phyloP scores from a whole-genome alignment of 2,113 vertebrate species.

The Pelecanus crispus region DNA sequence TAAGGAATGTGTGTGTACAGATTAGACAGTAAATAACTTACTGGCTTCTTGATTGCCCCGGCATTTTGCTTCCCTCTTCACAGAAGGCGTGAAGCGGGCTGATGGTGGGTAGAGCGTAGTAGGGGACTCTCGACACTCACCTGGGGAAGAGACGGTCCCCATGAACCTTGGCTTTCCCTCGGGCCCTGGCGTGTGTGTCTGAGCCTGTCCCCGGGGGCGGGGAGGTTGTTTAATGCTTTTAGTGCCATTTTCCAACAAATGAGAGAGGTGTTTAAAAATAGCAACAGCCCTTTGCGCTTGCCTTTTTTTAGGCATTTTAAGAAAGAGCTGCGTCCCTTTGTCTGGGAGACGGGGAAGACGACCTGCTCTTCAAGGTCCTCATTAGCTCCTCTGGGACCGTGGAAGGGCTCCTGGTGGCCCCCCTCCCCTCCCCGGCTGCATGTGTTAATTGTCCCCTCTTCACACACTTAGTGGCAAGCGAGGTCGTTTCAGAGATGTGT shows the following conservation, averaged over 20 bases:
- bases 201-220: not conserved
- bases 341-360: constrained; percentile 25
- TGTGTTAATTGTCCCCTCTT: constrained; percentile 19
- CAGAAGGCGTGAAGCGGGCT: not conserved
- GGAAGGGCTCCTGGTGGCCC: not conserved
- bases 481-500: constrained; percentile 33
- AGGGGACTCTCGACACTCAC: not conserved
- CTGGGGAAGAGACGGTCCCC: not conserved
- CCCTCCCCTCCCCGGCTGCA: not conserved
- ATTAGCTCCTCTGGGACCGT: constrained; percentile 21
- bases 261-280: constrained; percentile 83
- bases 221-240: constrained; percentile 32
- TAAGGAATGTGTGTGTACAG: not conserved
- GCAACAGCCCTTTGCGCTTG: constrained; percentile 72
- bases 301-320: constrained; percentile 72
- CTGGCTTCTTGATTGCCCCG: not conserved
- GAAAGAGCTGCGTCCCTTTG: constrained; percentile 68
- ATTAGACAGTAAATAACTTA: constrained; percentile 39
- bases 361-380: constrained; percentile 44
- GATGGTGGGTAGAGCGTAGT: not conserved
- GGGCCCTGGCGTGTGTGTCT: not conserved
- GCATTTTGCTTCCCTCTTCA: not conserved
- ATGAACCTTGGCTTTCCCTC: constrained; percentile 11
- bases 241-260: constrained; percentile 69
- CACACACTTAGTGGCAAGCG: not conserved